Evolutionary conservation across 2,797 vertebrate genomes (phyloP), one percentile per base, ranked within the genome.

Genomic region (Gymnopithys bicolor): DNA sequence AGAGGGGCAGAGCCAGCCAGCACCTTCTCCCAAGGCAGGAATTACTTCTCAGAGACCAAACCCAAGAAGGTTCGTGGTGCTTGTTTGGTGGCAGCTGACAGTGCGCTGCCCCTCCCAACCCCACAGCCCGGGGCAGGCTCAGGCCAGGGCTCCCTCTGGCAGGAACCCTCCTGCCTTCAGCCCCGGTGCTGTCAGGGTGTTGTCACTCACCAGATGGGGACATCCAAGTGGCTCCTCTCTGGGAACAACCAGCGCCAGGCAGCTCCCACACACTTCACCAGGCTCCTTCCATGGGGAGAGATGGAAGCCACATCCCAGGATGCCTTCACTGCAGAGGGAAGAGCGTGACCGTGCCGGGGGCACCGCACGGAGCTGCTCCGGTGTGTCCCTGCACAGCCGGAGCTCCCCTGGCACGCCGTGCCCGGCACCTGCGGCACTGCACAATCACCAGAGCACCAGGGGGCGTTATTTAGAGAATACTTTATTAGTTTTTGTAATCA

Each of bases 401-500:
- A 48, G 28, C 51, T 41, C 52, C 53, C 43, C 25, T 0, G 43
- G 35, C 60, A 33, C 16, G 3, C 0, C 7, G 23, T 0, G 39
- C 32, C 30, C 3, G 5, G 62, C 43, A 10, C 68, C 87, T 79
- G 76, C 33, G 77, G 87, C 68, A 6, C 67, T 49, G 60, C 27
- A 27, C 73, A 86, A 97, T 95, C 67, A 96, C 1, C 49, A 97
- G 96, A 88, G 53, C 60, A 96, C 67, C 89, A 87, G 2, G 53
- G 52, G 49, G 53, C 84, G 96, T 98, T 98, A 98, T 99, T 98
- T 98, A 99, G 98, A 99, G 99, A 99, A 99, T 99, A 99, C 99
- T 99, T 99, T 99, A 99, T 99, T 99, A 99, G 99, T 99, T 99
- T 99, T 98, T 99, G 99, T 99, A 99, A 99, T 99, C 99, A 99